These are phyloP conservation scores for Spondyliosoma cantharus DNA, from an alignment of 2,797 vertebrate species.

Conservation along the genomic window DNA sequence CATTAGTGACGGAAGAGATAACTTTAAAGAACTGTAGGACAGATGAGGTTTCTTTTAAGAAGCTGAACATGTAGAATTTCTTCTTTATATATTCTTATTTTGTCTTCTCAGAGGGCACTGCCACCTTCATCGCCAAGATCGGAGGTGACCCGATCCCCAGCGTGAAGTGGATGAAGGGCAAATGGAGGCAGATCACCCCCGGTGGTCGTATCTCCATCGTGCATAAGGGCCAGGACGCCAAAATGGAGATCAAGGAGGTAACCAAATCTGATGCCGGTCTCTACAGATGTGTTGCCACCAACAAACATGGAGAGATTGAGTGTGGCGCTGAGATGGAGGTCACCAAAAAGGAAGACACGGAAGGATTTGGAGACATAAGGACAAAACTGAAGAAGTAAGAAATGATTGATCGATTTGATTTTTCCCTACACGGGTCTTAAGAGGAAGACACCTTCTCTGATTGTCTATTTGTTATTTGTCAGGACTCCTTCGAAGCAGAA, in stretches of 20 bases:
- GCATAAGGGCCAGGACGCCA: constrained; percentile 93
- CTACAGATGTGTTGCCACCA: constrained; percentile 95
- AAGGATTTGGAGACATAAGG: constrained; percentile 87
- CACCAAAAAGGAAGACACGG: constrained; percentile 88
- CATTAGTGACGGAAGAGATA: neutral
- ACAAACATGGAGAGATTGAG: constrained; percentile 95
- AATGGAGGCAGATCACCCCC: constrained; percentile 96
- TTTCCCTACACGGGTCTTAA: neutral
- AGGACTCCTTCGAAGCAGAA: constrained; percentile 92
- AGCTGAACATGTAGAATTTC: neutral
- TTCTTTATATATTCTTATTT: neutral
- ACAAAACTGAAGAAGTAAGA: constrained; percentile 93
- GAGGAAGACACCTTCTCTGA: neutral
- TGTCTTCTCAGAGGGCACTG: constrained; percentile 83
- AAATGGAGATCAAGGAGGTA: constrained; percentile 92
- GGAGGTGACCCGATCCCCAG: constrained; percentile 97
- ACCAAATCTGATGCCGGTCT: constrained; percentile 94
- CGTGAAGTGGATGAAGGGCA: constrained; percentile 99
- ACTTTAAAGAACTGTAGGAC: neutral
- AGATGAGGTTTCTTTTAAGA: neutral
- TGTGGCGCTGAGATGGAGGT: constrained; percentile 90
- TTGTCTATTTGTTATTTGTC: constrained; percentile 12
- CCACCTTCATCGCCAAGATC: constrained; percentile 95
- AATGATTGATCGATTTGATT: neutral
- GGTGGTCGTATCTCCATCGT: constrained; percentile 92